Conservation (phyloP, 2,888 invertebrate species). For the Chloromyia formosa region DNA sequence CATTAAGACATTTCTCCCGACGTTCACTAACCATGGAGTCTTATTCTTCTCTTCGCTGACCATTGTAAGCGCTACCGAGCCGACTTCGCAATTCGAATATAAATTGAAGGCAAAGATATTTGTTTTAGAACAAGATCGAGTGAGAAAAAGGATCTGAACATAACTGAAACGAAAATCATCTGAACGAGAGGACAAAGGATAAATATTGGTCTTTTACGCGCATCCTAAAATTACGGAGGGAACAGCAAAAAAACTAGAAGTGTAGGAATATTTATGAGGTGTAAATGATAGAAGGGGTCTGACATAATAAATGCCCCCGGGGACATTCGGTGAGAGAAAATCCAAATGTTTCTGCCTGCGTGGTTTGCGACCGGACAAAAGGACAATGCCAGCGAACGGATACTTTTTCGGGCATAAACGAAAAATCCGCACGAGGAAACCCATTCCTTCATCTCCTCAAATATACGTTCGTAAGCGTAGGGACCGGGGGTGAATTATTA, state of each 20-base stretch:
- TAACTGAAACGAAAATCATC: not conserved
- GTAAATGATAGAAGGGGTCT: slow-evolving; percentile 30
- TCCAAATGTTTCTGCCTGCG: not conserved
- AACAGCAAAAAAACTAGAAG: not conserved
- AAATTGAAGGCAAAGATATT: not conserved
- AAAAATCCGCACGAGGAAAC: no score
- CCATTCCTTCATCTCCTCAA: not conserved
- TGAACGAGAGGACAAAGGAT: not conserved
- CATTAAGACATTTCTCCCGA: not conserved
- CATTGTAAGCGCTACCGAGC: not conserved
- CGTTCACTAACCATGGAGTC: not conserved
- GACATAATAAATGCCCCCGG: slow-evolving; percentile 22
- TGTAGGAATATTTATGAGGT: slow-evolving; percentile 37
- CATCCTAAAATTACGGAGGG: not conserved
- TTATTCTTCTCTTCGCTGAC: not conserved
- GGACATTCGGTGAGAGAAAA: not conserved
- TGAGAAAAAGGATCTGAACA: not conserved
- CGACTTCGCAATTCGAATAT: not conserved
- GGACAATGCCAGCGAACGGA: not conserved
- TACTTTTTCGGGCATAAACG: no score
- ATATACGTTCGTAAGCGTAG: not conserved
- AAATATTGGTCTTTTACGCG: slow-evolving; percentile 6
- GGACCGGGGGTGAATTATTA: slow-evolving; percentile 24
- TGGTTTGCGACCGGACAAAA: not conserved
- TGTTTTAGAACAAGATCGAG: not conserved